phyloP scores from a whole-genome alignment of 1,140 invertebrate species.

The Brachionus asplanchnoidis region DNA sequence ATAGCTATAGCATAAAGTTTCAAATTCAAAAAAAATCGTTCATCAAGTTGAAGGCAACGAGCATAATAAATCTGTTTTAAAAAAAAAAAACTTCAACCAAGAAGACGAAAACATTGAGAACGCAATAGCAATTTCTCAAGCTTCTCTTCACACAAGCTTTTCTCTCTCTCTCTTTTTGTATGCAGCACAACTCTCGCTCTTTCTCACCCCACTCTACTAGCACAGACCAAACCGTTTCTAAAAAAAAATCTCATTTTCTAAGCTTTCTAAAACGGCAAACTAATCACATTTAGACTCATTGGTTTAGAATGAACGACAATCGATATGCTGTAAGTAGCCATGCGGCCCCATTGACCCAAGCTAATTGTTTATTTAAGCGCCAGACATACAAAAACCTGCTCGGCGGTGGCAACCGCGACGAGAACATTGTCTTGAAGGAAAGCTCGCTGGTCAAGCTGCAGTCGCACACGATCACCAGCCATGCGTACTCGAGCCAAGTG shows the following conservation, averaged over 20 bases:
- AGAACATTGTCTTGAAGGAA: not conserved
- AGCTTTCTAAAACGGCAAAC: not conserved
- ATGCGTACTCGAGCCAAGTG: not conserved
- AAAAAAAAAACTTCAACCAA: not conserved
- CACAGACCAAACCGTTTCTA: not conserved
- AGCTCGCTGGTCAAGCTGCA: not conserved
- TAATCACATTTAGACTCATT: not conserved
- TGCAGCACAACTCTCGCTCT: not conserved
- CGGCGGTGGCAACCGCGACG: not conserved
- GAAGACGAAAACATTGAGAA: not conserved
- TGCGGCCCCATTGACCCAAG: no score
- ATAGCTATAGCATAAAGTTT: slow-evolving; percentile 11
- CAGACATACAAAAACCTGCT: slow-evolving; percentile 7
- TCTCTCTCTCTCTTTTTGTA: not conserved
- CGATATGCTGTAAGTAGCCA: slow-evolving; percentile 10
- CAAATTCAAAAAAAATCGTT: not conserved
- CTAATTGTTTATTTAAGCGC: not conserved
- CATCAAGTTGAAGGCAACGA: not conserved
- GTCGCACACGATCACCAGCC: not conserved
- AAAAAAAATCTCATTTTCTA: not conserved
- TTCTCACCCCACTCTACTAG: not conserved
- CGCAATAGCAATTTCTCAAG: not conserved
- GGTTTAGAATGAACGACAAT: slow-evolving; percentile 4
- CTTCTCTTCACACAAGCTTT: not conserved
- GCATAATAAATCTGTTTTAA: slow-evolving; percentile 33